These are phyloP conservation scores for Euwallacea similis DNA, from an alignment of 1,140 invertebrate species.

Conservation along the genomic window DNA sequence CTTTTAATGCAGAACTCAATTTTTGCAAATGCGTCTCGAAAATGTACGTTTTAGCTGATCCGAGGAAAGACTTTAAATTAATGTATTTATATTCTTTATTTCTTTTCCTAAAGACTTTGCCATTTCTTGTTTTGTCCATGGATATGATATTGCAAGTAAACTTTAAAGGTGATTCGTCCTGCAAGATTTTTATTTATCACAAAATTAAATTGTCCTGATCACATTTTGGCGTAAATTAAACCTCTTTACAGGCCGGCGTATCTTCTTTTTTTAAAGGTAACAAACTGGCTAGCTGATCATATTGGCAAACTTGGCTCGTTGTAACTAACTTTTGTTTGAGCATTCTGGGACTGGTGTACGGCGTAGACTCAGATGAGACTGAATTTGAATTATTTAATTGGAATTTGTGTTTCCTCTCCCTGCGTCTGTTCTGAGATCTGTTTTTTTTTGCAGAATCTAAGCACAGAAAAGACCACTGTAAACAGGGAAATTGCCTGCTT, in stretches of 20 bases:
- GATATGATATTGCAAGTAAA: not conserved
- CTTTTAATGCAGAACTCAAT: not conserved
- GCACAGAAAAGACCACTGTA: too few relatives aligned
- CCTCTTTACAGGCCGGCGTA: too few relatives aligned
- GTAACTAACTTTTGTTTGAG: too few relatives aligned
- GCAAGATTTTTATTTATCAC: too few relatives aligned
- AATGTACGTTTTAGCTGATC: conserved; percentile 9
- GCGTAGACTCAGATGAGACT: not conserved
- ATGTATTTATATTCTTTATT: conserved; percentile 36
- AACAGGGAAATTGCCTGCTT: too few relatives aligned
- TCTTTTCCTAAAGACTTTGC: conserved; percentile 28
- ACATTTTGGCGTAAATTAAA: too few relatives aligned
- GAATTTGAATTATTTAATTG: not conserved
- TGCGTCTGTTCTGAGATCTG: conserved; percentile 11
- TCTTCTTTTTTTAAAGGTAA: too few relatives aligned
- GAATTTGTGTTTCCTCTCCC: not conserved
- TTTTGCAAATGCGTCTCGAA: conserved; percentile 25
- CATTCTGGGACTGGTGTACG: too few relatives aligned
- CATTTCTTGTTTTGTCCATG: conserved; percentile 8
- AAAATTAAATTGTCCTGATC: too few relatives aligned
- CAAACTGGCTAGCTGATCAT: too few relatives aligned
- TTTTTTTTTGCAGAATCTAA: conserved; percentile 2
- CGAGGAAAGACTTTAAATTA: conserved; percentile 39
- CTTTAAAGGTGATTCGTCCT: not conserved
- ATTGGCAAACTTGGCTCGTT: too few relatives aligned